These are phyloP conservation scores for Petaurus breviceps DNA, from an alignment of 2,113 vertebrate species.

Conservation along the genomic window DNA sequence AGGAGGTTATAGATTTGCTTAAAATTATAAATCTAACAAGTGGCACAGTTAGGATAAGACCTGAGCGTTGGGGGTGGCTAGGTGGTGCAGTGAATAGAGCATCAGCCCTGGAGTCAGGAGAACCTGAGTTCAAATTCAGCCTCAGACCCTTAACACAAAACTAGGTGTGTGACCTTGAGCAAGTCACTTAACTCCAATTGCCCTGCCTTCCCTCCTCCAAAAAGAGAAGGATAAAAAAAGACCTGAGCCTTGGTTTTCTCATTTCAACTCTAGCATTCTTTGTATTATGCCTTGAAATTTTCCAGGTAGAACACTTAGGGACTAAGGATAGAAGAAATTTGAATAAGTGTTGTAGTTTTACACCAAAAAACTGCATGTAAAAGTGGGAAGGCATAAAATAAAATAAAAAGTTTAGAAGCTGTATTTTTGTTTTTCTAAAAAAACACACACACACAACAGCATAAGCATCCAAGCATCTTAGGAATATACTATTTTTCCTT, in stretches of 20 bases:
- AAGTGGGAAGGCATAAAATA: neutral
- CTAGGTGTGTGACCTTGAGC: too few species aligned
- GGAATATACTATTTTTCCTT: conserved; percentile 54
- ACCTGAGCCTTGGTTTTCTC: neutral
- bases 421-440: neutral
- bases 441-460: neutral
- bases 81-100: too few species aligned
- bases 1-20: neutral
- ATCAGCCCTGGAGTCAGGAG: too few species aligned
- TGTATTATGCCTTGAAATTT: neutral
- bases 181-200: too few species aligned
- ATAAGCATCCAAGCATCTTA: neutral
- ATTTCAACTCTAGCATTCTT: neutral
- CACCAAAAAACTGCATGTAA: neutral
- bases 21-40: neutral
- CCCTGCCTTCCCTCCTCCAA: too few species aligned
- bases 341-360: neutral
- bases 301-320: neutral
- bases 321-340: neutral
- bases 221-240: too few species aligned
- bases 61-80: too few species aligned
- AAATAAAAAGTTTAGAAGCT: neutral
- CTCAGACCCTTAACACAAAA: too few species aligned
- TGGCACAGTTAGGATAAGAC: neutral
- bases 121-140: too few species aligned